Percentiles rank a stretch among this genome's conserved stretches.
These are phyloP conservation scores for Botrylloides violaceus DNA, from an alignment of 23 tunicate genomes.

Conservation along the genomic window DNA sequence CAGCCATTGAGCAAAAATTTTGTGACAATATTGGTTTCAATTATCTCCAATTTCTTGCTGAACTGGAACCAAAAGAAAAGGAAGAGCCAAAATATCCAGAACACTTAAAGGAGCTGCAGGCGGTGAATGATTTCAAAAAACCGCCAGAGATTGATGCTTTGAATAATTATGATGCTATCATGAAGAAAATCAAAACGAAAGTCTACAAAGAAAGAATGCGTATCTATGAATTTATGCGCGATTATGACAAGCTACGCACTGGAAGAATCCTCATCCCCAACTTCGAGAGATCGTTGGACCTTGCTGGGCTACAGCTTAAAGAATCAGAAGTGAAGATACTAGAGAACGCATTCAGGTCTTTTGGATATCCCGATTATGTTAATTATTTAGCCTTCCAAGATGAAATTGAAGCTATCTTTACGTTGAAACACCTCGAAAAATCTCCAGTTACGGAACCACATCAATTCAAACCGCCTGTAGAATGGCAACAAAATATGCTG, in stretches of 20 bases:
- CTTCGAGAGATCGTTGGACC: constrained; percentile 70
- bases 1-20: constrained; percentile 55
- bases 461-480: constrained; percentile 82
- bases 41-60: constrained; percentile 52
- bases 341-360: constrained; percentile 39
- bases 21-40: constrained; percentile 78
- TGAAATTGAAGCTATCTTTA: constrained; percentile 79
- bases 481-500: constrained; percentile 77
- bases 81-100: constrained; percentile 55
- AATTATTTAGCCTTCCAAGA: constrained; percentile 62
- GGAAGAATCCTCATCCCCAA: constrained; percentile 47
- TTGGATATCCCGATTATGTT: constrained; percentile 54
- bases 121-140: constrained; percentile 69
- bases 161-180: constrained; percentile 33
- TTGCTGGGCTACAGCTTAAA: constrained; percentile 62
- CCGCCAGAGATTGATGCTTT: constrained; percentile 72
- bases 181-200: constrained; percentile 57
- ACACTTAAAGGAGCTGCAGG: constrained; percentile 53
- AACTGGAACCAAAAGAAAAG: constrained; percentile 34
- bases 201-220: constrained; percentile 74
- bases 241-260: constrained; percentile 81
- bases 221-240: constrained; percentile 77
- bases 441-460: constrained; percentile 53
- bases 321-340: constrained; percentile 80
- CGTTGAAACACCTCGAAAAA: constrained; percentile 68